Percentiles rank a stretch among this genome's conserved stretches.
These are phyloP conservation scores for Lates japonicus DNA, from an alignment of 2,797 vertebrate genomes.

Conservation along the genomic window DNA sequence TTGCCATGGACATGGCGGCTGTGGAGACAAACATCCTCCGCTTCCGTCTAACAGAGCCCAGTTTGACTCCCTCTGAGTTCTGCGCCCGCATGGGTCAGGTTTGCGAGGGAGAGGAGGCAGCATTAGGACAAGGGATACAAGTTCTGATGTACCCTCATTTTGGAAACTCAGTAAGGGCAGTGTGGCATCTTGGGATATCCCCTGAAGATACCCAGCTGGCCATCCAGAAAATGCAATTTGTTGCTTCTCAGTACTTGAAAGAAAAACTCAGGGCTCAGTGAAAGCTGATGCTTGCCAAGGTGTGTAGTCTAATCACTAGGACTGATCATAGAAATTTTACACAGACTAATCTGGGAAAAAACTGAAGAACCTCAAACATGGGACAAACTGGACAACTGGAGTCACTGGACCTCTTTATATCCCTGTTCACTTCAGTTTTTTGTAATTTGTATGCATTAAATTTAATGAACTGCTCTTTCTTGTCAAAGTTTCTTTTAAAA, in stretches of 20 bases:
- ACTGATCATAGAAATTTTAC: not conserved
- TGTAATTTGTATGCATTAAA: constrained; percentile 34
- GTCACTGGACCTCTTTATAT: constrained; percentile 1
- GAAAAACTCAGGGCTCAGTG: constrained; percentile 40
- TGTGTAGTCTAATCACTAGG: not conserved
- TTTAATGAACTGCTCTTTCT: not conserved
- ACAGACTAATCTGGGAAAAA: not conserved
- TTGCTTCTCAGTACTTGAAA: constrained; percentile 77
- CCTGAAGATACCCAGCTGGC: constrained; percentile 85
- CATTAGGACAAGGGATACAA: constrained; percentile 75
- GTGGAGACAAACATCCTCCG: constrained; percentile 91
- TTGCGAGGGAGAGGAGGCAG: constrained; percentile 78
- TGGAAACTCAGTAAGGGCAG: constrained; percentile 71
- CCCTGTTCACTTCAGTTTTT: not conserved
- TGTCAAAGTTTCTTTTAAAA: not conserved
- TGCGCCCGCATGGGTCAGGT: constrained; percentile 83
- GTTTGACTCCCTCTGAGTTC: constrained; percentile 77
- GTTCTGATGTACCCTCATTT: constrained; percentile 87
- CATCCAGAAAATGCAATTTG: constrained; percentile 86
- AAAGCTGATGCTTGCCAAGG: not conserved
- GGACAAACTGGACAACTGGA: not conserved
- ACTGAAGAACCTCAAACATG: not conserved
- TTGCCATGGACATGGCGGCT: constrained; percentile 66
- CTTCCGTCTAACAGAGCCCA: constrained; percentile 65
- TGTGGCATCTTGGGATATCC: constrained; percentile 89